Evolutionary conservation across 2,113 vertebrate genomes (phyloP).

Genomic region (Oncorhynchus kisutch): DNA sequence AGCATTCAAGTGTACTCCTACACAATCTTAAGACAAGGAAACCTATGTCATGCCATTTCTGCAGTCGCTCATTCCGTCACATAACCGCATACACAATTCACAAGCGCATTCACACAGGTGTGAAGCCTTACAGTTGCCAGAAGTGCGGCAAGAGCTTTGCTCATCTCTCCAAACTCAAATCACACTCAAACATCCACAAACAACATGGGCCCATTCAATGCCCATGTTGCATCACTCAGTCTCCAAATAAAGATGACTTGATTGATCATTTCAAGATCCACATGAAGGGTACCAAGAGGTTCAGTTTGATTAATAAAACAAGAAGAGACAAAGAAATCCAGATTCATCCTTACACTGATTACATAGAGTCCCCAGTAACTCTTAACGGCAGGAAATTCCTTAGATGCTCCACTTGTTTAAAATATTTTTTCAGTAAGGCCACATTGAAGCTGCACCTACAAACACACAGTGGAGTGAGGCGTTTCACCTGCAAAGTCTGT

Average conservation of each 20-base stretch:
- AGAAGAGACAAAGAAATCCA: neutral
- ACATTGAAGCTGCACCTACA: conserved; percentile 18
- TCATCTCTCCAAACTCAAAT: conserved; percentile 27
- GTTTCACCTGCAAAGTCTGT: conserved; percentile 34
- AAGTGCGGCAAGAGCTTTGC: conserved; percentile 44
- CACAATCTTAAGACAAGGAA: conserved; percentile 4
- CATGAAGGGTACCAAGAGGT: neutral
- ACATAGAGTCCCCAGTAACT: neutral
- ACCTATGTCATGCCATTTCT: conserved; percentile 39
- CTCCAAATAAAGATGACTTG: conserved; percentile 35
- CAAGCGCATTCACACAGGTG: conserved; percentile 42
- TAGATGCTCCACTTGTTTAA: conserved; percentile 22
- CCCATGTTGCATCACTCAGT: conserved; percentile 37
- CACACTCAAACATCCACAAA: conserved; percentile 34
- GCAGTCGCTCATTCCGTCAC: conserved; percentile 41
- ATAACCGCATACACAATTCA: conserved; percentile 43
- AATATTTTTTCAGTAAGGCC: conserved; percentile 10
- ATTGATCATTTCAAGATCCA: conserved; percentile 44
- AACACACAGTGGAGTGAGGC: conserved; percentile 5
- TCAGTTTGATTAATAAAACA: neutral
- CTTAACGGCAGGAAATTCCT: neutral
- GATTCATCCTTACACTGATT: neutral
- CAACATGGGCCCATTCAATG: conserved; percentile 15
- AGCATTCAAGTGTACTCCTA: neutral
- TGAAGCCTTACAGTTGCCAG: conserved; percentile 42